These are phyloP conservation scores for Bovichtus variegatus DNA, from an alignment of 2,797 vertebrate species.

Conservation along the genomic window DNA sequence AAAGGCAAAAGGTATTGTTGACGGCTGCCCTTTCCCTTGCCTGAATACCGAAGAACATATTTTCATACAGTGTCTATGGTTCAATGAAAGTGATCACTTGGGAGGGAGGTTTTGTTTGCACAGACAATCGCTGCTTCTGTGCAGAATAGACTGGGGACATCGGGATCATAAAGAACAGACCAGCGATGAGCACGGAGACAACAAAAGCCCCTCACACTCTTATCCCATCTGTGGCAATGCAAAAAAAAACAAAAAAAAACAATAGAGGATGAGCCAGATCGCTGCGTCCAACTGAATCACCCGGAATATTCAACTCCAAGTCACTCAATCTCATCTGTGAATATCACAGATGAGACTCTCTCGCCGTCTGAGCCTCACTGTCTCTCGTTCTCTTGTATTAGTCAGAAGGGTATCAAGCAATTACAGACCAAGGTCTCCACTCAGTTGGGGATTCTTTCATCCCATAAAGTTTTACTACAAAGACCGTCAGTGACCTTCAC, in stretches of 20 bases:
- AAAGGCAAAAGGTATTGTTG: constrained; percentile 72
- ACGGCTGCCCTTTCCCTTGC: constrained; percentile 68
- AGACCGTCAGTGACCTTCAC: constrained; percentile 74
- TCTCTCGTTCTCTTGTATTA: constrained; percentile 50
- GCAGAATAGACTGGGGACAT: constrained; percentile 64
- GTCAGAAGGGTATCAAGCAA: constrained; percentile 74
- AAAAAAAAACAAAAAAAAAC: constrained; percentile 33
- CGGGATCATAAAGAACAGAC: constrained; percentile 68
- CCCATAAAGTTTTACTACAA: constrained; percentile 79
- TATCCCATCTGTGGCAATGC: constrained; percentile 65
- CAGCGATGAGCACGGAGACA: constrained; percentile 59
- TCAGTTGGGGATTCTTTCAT: constrained; percentile 74
- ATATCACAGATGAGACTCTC: constrained; percentile 52
- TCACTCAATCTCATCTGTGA: constrained; percentile 57
- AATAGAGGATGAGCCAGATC: constrained; percentile 54
- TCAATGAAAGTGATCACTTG: constrained; percentile 75
- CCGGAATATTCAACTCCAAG: constrained; percentile 49
- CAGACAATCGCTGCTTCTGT: constrained; percentile 73
- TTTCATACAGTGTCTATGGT: constrained; percentile 67
- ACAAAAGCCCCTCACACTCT: constrained; percentile 64
- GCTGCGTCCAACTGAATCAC: constrained; percentile 46
- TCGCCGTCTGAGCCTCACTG: constrained; percentile 6
- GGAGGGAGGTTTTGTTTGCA: constrained; percentile 76
- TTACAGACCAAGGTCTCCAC: constrained; percentile 72
- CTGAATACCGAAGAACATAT: constrained; percentile 69